Base-by-base conservation (phyloP, 2,113 vertebrate species). In the Ramphastos sulfuratus region DNA sequence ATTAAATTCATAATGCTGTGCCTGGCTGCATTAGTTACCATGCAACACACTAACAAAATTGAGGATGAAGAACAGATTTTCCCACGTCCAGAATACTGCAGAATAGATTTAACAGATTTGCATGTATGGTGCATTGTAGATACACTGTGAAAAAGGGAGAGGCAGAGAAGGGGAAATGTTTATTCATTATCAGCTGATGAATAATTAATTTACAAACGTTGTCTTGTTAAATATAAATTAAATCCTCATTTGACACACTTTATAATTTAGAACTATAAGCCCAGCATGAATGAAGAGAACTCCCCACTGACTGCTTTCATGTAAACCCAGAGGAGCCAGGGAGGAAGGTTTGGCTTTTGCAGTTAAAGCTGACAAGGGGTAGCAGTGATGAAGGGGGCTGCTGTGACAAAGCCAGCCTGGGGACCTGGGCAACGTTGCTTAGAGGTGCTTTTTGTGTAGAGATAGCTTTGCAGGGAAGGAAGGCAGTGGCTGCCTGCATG, bases 211-310 rank as follows among this genome's bases (percentile, higher is more conserved):
- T 94, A 90, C 65, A 96, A 92, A 93, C 67, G 56, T 84, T 95
- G 77, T 94, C 90, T 91, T 85, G 86, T 97, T 97, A 97, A 96
- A 93, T 93, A 94, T 82, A 94, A 97, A 94, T 96, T 83, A 97
- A 96, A 91, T 95, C 83, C 81, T 92, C 78, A 72, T 97, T 97
- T 94, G 94, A 94, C 96, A 93, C 88, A 85, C 77, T 96, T 95
- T 54, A 61, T 89, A 92, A 90, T 92, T 88, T 64, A 95, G 89
- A 82, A 92, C 69, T 44, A 46, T 71, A 74, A 96, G 60, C 91
- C 86, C 88, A 86, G 75, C 44, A 4, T 93, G 92, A 78, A 76
- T 73, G 69, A 90, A 82, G 67, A 91, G 89, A 88, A 72, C 69
- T 95, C 95, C 73, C 90, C 59, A 71, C 85, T 72, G 77, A 44